Evolutionary conservation across 2,113 vertebrate species (phyloP), one percentile per base, ranked within the genome.

Genomic region (Aviceda subcristata): DNA sequence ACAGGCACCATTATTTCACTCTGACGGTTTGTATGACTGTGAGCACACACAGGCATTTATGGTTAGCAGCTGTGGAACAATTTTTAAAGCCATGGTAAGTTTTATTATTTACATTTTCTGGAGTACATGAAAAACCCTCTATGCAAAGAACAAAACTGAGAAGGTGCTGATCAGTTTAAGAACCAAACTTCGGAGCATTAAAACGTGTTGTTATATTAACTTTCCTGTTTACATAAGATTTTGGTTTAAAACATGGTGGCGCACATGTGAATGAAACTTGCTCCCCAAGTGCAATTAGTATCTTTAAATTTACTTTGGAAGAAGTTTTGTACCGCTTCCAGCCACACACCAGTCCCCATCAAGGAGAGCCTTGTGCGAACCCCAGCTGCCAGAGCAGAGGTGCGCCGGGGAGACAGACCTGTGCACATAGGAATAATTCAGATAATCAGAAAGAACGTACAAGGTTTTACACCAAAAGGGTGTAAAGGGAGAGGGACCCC

Each of bases 221-320:
- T 71, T 82, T 43, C 72, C 64, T 72, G 34, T 50, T 94, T 60
- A 78, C 11, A 2, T 24, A 78, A 72, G 41, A 46, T 48, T 84
- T 75, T 15, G 53, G 21, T 59, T 89, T 75, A 67, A 92, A 86
- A 69, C 13, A 15, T 2, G 27, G 27, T 7, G 24, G 36, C 45
- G 18, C 9, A 11, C 17, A 68, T 2, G 7, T n/a, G 45, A 84
- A 51, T 7, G 23, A 27, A 39, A 56, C 53, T 39, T 64, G 32
- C 36, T 75, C 51, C 12, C 0, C 18, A 77, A 78, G 45, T 50
- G 32, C 56, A 45, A 22, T 27, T 32, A 39, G 24, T 18, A 56
- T 41, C 60, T 63, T 9, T 56, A 60, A 64, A 64, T 95, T 94
- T 85, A 76, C 69, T 71, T 87, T 92, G 76, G 95, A 97, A 74